Evolutionary conservation across 2,113 vertebrate genomes (phyloP).

Genomic region (Ageneiosus marmoratus): DNA sequence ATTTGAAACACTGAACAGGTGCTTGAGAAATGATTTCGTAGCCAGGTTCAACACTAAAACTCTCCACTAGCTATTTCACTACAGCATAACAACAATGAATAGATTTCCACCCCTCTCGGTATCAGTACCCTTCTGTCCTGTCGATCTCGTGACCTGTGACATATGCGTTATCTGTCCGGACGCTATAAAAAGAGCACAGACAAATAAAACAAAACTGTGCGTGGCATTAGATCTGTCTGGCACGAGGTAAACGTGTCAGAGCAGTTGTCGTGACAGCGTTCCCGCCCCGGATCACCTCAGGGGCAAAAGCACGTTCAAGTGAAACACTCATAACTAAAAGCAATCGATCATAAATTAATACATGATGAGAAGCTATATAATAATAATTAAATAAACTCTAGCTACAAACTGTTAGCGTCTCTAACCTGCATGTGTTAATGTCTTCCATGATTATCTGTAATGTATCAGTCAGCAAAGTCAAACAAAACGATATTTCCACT

Average conservation of each 20-base stretch:
- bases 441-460: conserved; percentile 12
- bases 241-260: conserved; percentile 1
- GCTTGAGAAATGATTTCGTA: too few species aligned
- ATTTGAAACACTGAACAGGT: too few species aligned
- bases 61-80: too few species aligned
- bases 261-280: conserved; percentile 31
- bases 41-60: too few species aligned
- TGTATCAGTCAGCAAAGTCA: conserved; percentile 28
- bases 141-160: background rate
- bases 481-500: background rate
- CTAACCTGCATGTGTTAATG: conserved; percentile 4
- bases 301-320: background rate
- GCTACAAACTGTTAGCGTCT: background rate
- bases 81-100: too few species aligned
- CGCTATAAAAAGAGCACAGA: conserved; percentile 38
- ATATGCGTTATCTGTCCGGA: background rate
- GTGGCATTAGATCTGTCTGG: conserved; percentile 20
- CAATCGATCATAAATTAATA: background rate
- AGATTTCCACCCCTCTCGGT: too few species aligned
- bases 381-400: too few species aligned
- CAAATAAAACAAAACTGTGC: conserved; percentile 40
- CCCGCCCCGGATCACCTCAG: conserved; percentile 5
- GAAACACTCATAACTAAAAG: background rate
- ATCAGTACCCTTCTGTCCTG: background rate
- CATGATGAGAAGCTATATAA: too few species aligned